phyloP scores from a whole-genome alignment of 2,888 invertebrate genomes.

The Tinea semifulvella region DNA sequence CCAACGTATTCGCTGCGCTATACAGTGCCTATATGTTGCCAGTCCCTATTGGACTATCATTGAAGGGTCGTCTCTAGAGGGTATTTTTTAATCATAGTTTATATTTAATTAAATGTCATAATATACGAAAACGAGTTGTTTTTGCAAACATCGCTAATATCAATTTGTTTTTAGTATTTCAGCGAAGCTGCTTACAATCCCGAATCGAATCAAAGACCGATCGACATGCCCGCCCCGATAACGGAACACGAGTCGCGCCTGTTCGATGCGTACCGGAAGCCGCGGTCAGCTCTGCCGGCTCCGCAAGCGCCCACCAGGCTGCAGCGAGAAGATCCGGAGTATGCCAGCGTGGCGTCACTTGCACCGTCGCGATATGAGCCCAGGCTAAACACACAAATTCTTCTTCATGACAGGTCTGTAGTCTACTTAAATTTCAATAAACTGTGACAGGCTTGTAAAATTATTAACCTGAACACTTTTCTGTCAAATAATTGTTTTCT shows the following conservation, averaged over 20 bases:
- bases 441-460: too few relatives aligned
- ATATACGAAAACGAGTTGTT: too few relatives aligned
- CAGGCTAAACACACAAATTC: constrained; percentile 37
- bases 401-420: constrained; percentile 54
- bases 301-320: constrained; percentile 31
- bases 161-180: constrained; percentile 76
- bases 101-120: too few relatives aligned
- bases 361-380: constrained; percentile 47
- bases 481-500: too few relatives aligned
- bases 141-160: too few relatives aligned
- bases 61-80: too few relatives aligned
- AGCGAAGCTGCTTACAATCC: constrained; percentile 91
- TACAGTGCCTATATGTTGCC: too few relatives aligned
- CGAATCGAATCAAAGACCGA: constrained; percentile 77
- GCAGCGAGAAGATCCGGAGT: constrained; percentile 52
- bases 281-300: constrained; percentile 45
- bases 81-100: too few relatives aligned
- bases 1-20: too few relatives aligned
- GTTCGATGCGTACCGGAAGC: constrained; percentile 58
- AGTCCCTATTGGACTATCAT: too few relatives aligned
- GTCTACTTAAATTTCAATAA: too few relatives aligned
- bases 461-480: too few relatives aligned
- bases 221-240: constrained; percentile 58
- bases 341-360: constrained; percentile 52
- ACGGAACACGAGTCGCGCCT: constrained; percentile 60